A percentile compares a stretch with the other conserved stretches of the same genome.
Evolutionary conservation across 2,113 vertebrate species (phyloP).

Genomic region (Boleophthalmus pectinirostris): DNA sequence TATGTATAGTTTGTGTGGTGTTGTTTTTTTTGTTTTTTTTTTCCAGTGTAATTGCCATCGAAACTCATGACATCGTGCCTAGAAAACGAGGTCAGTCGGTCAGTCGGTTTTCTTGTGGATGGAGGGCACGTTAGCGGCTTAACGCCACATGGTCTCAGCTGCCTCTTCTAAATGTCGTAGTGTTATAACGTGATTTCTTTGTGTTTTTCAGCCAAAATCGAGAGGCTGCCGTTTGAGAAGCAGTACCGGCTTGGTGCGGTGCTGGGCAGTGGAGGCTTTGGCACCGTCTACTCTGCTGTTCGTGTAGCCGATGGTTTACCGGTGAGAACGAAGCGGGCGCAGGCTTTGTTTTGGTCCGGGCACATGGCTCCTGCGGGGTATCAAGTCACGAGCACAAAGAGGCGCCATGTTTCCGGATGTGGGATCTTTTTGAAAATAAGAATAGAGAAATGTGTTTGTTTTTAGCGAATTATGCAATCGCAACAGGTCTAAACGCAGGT

Average conservation of each 20-base stretch:
- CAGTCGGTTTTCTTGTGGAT: not conserved
- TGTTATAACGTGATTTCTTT: not conserved
- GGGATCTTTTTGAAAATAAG: conserved; percentile 17
- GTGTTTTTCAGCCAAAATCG: conserved; percentile 78
- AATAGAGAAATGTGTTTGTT: not conserved
- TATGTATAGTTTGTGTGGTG: not conserved
- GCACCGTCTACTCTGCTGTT: conserved; percentile 81
- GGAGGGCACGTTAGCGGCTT: not conserved
- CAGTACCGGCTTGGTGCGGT: conserved; percentile 88
- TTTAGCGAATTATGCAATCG: not conserved
- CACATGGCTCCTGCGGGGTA: conserved; percentile 38
- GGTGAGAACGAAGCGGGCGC: conserved; percentile 74
- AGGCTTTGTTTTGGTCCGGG: conserved; percentile 52
- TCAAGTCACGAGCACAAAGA: not conserved
- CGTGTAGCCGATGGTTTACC: conserved; percentile 81
- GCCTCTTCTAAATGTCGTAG: not conserved
- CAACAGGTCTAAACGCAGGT: not conserved
- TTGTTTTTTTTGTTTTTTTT: no score
- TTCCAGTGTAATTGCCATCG: not conserved
- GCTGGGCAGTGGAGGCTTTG: conserved; percentile 91
- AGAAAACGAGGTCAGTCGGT: not conserved
- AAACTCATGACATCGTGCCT: not conserved
- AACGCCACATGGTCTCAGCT: not conserved
- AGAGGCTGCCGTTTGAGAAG: conserved; percentile 89
- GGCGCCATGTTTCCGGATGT: not conserved